A percentile compares a stretch with the other conserved stretches of the same genome.
These are phyloP conservation scores for Syngnathus rostellatus DNA, from an alignment of 2,797 vertebrate genomes.

Conservation along the genomic window DNA sequence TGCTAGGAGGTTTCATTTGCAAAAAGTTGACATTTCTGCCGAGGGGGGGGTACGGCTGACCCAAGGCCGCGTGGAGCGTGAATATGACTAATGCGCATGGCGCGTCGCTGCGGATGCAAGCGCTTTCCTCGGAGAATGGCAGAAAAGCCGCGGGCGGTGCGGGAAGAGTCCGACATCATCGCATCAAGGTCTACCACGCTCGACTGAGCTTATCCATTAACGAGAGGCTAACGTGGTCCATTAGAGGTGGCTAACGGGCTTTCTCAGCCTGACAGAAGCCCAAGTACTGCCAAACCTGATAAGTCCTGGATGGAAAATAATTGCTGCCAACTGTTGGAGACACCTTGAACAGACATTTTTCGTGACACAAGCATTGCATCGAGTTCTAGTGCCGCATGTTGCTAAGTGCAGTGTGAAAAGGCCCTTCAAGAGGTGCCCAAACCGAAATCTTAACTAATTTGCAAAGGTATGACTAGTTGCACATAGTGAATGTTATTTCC, in stretches of 20 bases:
- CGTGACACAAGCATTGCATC: too few relatives aligned
- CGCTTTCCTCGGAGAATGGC: constrained; percentile 24
- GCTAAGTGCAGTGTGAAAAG: too few relatives aligned
- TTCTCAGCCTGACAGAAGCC: constrained; percentile 6
- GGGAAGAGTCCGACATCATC: constrained; percentile 27
- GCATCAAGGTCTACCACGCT: constrained; percentile 17
- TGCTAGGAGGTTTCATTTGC: background rate
- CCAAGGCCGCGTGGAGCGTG: constrained; percentile 12
- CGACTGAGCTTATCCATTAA: constrained; percentile 24
- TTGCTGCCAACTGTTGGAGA: too few relatives aligned
- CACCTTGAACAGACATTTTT: too few relatives aligned
- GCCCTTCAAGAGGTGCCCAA: too few relatives aligned
- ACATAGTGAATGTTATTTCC: too few relatives aligned
- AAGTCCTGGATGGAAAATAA: background rate
- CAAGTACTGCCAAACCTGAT: background rate
- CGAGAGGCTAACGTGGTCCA: constrained; percentile 21
- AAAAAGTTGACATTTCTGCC: background rate
- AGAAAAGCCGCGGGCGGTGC: constrained; percentile 16
- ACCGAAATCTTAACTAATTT: too few relatives aligned
- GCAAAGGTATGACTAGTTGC: too few relatives aligned
- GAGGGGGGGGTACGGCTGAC: constrained; percentile 10
- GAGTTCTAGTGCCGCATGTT: too few relatives aligned
- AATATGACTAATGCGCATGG: constrained; percentile 14
- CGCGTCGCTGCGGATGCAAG: constrained; percentile 17
- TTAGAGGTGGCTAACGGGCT: constrained; percentile 18